A percentile compares a stretch with the other conserved stretches of the same genome.
phyloP scores from a whole-genome alignment of 1,140 invertebrate species.

The Nixonia krombeini region DNA sequence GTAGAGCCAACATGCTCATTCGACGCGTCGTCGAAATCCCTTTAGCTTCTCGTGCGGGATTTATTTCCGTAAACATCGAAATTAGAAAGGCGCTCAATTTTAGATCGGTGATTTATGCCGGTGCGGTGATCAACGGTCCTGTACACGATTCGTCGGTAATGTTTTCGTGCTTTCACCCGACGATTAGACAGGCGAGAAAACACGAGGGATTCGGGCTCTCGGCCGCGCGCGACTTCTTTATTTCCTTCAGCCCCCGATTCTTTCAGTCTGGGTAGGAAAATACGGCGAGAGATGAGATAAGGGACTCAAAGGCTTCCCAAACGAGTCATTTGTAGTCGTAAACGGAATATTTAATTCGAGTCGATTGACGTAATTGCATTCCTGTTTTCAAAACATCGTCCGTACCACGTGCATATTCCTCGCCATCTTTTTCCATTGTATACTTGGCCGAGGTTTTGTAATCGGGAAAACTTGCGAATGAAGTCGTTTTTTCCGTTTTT shows the following conservation, averaged over 20 bases:
- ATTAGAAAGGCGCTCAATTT: constrained; percentile 8
- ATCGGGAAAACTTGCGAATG: too few species aligned
- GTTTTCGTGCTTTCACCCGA: not conserved
- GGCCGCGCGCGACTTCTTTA: not conserved
- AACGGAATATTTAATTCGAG: not conserved
- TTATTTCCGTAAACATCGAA: constrained; percentile 13
- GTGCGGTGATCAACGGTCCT: not conserved
- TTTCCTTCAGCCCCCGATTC: not conserved
- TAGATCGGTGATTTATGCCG: constrained; percentile 3
- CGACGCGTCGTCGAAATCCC: constrained; percentile 8
- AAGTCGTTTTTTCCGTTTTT: too few species aligned
- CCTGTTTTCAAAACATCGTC: too few species aligned
- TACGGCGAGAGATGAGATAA: not conserved
- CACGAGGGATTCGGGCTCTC: not conserved
- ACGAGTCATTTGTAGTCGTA: not conserved
- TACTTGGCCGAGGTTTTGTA: too few species aligned
- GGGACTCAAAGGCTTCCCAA: not conserved
- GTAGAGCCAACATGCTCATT: not conserved
- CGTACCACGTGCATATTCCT: too few species aligned
- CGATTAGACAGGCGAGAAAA: constrained; percentile 5
- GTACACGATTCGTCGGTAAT: constrained; percentile 1
- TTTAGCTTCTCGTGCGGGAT: not conserved
- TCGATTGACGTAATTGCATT: too few species aligned
- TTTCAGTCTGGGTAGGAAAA: not conserved
- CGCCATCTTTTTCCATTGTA: too few species aligned